A percentile compares a stretch with the other conserved stretches of the same genome.
Evolutionary conservation across 2,888 invertebrate genomes (phyloP).

Genomic region (Limnephilus auricula): DNA sequence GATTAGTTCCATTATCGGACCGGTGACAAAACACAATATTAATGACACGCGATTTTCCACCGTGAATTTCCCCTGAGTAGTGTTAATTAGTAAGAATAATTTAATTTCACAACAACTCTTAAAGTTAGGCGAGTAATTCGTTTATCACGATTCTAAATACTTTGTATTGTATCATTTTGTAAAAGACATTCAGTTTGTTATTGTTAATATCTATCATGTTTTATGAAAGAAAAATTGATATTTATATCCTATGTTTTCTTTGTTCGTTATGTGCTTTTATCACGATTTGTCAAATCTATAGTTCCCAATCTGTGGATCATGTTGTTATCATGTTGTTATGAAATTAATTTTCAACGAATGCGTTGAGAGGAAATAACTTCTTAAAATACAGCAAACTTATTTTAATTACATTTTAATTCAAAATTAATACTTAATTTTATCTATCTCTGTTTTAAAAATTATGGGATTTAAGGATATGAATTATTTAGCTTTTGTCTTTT

Average conservation of each 20-base stretch:
- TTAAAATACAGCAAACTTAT: too few relatives aligned
- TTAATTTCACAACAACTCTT: not conserved
- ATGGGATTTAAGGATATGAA: too few relatives aligned
- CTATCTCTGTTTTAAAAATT: too few relatives aligned
- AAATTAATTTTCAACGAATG: too few relatives aligned
- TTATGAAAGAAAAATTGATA: not conserved
- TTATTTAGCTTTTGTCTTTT: too few relatives aligned
- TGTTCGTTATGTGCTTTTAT: not conserved
- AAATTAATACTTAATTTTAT: too few relatives aligned
- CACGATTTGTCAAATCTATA: not conserved
- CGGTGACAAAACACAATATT: not conserved
- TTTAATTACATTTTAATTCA: too few relatives aligned
- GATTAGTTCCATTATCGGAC: not conserved
- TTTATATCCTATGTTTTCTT: not conserved
- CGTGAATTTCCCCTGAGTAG: not conserved
- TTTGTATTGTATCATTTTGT: not conserved
- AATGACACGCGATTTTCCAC: not conserved
- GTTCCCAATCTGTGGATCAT: not conserved
- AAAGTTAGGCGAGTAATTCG: not conserved
- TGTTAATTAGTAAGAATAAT: not conserved
- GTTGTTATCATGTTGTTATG: too few relatives aligned
- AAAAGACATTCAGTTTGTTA: not conserved
- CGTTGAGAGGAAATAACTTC: too few relatives aligned
- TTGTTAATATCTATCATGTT: not conserved
- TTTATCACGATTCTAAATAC: not conserved